Evolutionary conservation across 2,797 vertebrate species (phyloP), one percentile per base, ranked within the genome.

Genomic region (Perdix hodgsoniae): DNA sequence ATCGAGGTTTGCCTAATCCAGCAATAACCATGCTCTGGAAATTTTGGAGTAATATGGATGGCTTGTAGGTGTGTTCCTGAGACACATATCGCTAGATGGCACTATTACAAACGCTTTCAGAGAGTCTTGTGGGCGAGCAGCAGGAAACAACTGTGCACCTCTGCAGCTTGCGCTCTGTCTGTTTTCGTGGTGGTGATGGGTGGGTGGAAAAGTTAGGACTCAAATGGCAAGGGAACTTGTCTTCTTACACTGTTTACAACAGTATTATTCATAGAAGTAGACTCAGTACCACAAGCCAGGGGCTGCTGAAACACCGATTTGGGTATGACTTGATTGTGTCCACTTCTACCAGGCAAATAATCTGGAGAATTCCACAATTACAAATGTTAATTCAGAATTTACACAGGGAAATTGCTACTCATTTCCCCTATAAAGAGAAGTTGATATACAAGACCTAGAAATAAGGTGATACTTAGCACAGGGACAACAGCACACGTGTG

Each of bases 21-120:
- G 16, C 29, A 54, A 39, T 0, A 1, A 77, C 33, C 11, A 19
- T 0, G 0, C 40, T 44, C 37, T 9, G 18, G 23, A 31, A 26
- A 31, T 90, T 70, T 13, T 4, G 49, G 18, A 23, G 3, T 31
- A 15, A 21, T 52, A 3, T 1, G 60, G 14, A 11, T 1, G 19
- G 26, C 49, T 45, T 50, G 63, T 2, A 11, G 11, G 7, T n/a
- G 18, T 42, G 1, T 78, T 78, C 69, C 56, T 2, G 2, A 24
- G 50, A 47, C 35, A 76, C 29, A 16, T 56, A 35, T 59, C 95
- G 86, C 71, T 84, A 94, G 93, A 75, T 88, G 90, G 81, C 88
- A 90, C 75, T 35, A 3, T 59, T 71, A 71, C 49, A 37, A 91
- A 92, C 59, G 39, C 49, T 91, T 24, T 65, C 75, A 29, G 29